Evolutionary conservation across 2,888 invertebrate species (phyloP).

Genomic region (Pyrrhosoma nymphula): DNA sequence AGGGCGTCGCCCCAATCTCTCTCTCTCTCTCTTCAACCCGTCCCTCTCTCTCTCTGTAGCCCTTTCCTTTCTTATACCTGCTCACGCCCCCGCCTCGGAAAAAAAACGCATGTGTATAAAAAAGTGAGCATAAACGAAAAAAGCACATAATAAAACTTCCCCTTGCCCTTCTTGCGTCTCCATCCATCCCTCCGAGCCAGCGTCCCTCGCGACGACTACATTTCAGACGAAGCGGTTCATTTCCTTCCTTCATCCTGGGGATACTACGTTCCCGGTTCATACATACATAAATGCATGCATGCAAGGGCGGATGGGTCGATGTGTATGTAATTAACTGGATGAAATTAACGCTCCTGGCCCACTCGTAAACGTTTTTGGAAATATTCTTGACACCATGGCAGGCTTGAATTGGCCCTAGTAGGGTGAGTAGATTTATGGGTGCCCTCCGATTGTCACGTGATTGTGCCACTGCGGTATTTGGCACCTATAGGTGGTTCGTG

Average conservation of each 20-base stretch:
- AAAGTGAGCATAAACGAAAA: constrained; percentile 4
- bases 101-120: neutral
- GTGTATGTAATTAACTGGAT: no score
- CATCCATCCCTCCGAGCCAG: neutral
- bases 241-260: neutral
- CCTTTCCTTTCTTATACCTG: neutral
- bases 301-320: no score
- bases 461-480: no score
- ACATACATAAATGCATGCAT: no score
- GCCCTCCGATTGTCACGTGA: no score
- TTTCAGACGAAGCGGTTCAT: neutral
- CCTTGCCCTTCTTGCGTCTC: neutral
- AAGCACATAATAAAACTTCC: neutral
- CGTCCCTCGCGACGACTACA: neutral
- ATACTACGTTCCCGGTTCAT: no score
- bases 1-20: neutral
- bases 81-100: neutral
- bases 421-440: no score
- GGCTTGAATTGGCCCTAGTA: no score
- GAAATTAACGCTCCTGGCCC: no score
- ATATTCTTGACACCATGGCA: no score
- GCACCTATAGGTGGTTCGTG: no score
- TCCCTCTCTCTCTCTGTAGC: neutral
- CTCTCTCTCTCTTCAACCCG: neutral
- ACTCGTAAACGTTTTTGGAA: no score